Evolutionary conservation across 2,113 vertebrate genomes (phyloP), one percentile per base, ranked within the genome.

Genomic region (Phyllostomus hastatus): DNA sequence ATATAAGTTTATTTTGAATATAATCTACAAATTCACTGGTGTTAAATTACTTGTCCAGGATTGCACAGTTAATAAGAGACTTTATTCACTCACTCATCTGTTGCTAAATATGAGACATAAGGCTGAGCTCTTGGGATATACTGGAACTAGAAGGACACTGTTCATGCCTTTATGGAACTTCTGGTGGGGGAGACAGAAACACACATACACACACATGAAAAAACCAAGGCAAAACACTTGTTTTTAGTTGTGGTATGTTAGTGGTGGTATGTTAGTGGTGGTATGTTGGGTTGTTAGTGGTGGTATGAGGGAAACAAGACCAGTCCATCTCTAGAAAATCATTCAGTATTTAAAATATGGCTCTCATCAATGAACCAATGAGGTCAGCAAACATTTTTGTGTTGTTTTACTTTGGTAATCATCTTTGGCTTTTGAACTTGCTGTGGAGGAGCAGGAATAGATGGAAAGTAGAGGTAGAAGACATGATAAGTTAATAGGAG

Each of bases 371-470:
- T 73, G 22, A 81, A 66, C 59, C 31, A 61, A 5, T 83, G 73
- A n/a, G 76, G 46, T 72, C 76, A 93, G 54, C 10, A 78, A 81
- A 73, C n/a, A 73, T 73, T 89, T 90, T 72, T 69, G 28, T 64
- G 46, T 28, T 88, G 50, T 80, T 83, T 88, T 82, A 57, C 81
- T 90, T 80, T 84, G 52, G 9, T 24, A 78, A 12, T 87, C 35
- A 72, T 79, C 38, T 96, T 86, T 94, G 76, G 66, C 72, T 95
- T 96, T 93, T 85, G 78, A 90, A 76, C n/a, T 92, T 96, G 84
- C 52, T 86, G 33, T 70, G 50, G 26, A 80, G n/a, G 38, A 80
- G 48, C 35, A 80, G 72, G 43, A 96, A 69, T 92, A 85, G 41
- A 69, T 89, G 70, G 57, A 64, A 43, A 90, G 43, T 38, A 89